Evolutionary conservation across 2,888 invertebrate species (phyloP).

Genomic region (Eristalis arbustorum): DNA sequence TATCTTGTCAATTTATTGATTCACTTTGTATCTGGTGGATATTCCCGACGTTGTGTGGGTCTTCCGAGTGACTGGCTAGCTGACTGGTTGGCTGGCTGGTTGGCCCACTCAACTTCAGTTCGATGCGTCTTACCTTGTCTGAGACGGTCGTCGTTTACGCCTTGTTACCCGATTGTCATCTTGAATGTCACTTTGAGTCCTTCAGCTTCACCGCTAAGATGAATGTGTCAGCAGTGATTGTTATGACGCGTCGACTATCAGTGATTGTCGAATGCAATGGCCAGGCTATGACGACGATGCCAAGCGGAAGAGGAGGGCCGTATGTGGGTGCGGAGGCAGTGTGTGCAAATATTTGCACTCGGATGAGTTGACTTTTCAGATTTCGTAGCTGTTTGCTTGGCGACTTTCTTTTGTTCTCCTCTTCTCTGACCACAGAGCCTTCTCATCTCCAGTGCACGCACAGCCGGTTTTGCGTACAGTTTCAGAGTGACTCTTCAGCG

Average conservation of each 20-base stretch:
- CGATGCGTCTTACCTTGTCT: neutral
- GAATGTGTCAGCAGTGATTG: constrained; percentile 17
- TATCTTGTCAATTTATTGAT: neutral
- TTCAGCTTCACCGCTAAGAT: neutral
- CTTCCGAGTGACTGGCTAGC: neutral
- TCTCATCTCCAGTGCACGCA: neutral
- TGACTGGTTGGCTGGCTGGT: too few relatives aligned
- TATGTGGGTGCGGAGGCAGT: neutral
- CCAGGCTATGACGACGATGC: neutral
- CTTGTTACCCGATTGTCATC: constrained; percentile 5
- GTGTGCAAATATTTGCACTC: neutral
- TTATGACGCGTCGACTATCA: constrained; percentile 1
- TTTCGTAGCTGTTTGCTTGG: constrained; percentile 25
- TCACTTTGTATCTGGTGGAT: neutral
- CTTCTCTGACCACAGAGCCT: constrained; percentile 6
- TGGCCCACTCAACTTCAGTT: neutral
- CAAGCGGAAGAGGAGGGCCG: neutral
- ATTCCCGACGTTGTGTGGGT: neutral
- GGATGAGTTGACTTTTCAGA: constrained; percentile 7
- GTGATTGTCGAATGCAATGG: neutral
- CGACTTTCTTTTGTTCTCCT: constrained; percentile 36
- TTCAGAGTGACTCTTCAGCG: neutral
- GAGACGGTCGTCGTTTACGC: constrained; percentile 2
- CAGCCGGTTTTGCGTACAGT: neutral
- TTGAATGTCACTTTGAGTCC: neutral